phyloP scores from a whole-genome alignment of 2,113 vertebrate species.

The Potamarius usumacintae region DNA sequence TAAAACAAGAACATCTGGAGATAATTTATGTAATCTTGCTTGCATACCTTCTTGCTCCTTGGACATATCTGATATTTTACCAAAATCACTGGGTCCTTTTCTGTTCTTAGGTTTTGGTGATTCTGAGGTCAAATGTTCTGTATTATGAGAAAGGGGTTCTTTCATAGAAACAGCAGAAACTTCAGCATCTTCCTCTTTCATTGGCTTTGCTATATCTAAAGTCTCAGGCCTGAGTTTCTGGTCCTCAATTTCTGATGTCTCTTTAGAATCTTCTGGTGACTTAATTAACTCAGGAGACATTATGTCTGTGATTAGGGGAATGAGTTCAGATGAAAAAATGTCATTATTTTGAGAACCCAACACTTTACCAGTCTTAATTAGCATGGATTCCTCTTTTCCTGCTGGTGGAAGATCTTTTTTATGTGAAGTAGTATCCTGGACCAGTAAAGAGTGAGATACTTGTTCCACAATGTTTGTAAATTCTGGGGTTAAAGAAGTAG shows the following conservation, averaged over 20 bases:
- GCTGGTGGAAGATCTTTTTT: background rate
- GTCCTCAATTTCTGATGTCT: background rate
- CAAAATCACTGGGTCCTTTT: background rate
- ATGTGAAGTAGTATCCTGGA: background rate
- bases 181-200: background rate
- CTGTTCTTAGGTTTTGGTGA: slow-evolving; percentile 8
- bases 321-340: background rate
- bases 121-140: background rate
- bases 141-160: background rate
- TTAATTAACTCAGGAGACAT: background rate
- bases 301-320: background rate
- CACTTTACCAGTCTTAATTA: background rate
- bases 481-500: background rate
- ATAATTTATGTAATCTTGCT: background rate
- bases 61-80: background rate
- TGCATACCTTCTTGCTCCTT: background rate
- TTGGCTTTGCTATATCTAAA: background rate
- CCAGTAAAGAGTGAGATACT: background rate
- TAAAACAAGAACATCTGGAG: background rate
- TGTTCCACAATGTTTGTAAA: slow-evolving; percentile 4
- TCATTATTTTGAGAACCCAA: background rate
- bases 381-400: background rate
- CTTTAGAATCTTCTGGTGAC: background rate
- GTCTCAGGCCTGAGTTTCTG: background rate
- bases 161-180: background rate